A percentile compares a stretch with the other conserved stretches of the same genome.
Evolutionary conservation across 2,113 vertebrate species (phyloP).

Genomic region (Nansenia antarctica): DNA sequence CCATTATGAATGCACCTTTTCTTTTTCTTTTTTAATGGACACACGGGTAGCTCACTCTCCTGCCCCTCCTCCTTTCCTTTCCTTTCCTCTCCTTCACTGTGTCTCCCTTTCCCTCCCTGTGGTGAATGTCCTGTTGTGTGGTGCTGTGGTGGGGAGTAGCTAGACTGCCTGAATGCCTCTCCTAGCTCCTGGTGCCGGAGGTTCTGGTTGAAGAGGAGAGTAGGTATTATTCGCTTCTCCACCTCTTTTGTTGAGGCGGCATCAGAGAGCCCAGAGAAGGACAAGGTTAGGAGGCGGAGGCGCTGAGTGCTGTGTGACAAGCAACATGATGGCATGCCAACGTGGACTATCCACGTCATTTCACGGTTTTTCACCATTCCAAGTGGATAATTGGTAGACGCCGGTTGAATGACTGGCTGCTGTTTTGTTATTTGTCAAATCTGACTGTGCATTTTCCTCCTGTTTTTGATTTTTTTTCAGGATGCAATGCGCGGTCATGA

Average conservation of each 20-base stretch:
- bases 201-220: constrained; percentile 97
- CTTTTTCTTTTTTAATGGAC: constrained; percentile 32
- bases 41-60: constrained; percentile 33
- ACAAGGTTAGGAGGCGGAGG: constrained; percentile 68
- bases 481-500: constrained; percentile 92
- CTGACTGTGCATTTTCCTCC: constrained; percentile 18
- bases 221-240: constrained; percentile 87
- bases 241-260: constrained; percentile 67
- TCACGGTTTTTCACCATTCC: neutral
- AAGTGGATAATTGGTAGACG: constrained; percentile 33
- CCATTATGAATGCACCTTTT: neutral
- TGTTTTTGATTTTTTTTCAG: constrained; percentile 60
- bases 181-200: constrained; percentile 92
- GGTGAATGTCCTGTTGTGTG: constrained; percentile 75
- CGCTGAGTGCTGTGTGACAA: constrained; percentile 45
- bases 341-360: constrained; percentile 37
- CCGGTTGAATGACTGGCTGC: constrained; percentile 36
- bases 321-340: constrained; percentile 40
- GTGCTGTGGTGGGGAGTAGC: constrained; percentile 80
- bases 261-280: constrained; percentile 66
- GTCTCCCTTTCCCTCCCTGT: constrained; percentile 57
- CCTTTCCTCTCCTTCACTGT: constrained; percentile 49
- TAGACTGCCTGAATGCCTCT: constrained; percentile 92
- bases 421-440: neutral
- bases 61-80: constrained; percentile 30